Conservation (phyloP, 2,888 invertebrate genomes). For the Schizotus pectinicornis region DNA sequence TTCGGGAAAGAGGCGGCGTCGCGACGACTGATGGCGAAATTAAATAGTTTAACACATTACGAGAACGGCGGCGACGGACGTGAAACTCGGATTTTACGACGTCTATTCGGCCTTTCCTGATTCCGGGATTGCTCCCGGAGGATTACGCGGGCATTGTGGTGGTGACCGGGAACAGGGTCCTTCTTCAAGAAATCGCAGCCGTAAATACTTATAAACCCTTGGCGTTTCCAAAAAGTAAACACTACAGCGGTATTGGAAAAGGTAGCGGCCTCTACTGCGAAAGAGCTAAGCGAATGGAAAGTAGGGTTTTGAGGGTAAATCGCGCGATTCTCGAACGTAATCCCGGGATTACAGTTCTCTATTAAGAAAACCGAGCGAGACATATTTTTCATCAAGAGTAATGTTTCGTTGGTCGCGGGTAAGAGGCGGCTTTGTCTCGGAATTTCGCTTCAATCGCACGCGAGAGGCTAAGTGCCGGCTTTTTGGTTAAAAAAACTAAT, state of each 20-base stretch:
- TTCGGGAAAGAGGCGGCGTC: not conserved
- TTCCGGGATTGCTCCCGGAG: constrained; percentile 18
- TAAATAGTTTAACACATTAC: constrained; percentile 17
- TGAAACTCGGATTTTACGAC: constrained; percentile 18
- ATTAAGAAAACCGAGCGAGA: no score
- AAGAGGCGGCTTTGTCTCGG: no score
- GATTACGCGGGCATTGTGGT: constrained; percentile 18
- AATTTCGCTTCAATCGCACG: no score
- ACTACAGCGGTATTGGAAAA: not conserved
- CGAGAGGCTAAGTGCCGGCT: no score
- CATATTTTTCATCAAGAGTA: no score
- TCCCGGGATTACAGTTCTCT: no score
- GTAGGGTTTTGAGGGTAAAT: no score
- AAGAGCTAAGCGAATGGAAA: no score
- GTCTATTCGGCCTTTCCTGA: constrained; percentile 8
- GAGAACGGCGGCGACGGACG: constrained; percentile 7
- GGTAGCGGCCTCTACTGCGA: not conserved
- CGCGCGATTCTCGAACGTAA: no score
- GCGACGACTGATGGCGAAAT: not conserved
- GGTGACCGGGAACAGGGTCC: constrained; percentile 19
- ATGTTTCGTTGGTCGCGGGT: no score
- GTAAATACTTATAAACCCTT: constrained; percentile 34
- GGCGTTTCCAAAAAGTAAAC: constrained; percentile 13
- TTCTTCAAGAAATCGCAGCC: constrained; percentile 27
- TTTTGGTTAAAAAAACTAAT: no score